Evolutionary conservation across 1,140 invertebrate genomes (phyloP), one percentile per base, ranked within the genome.

Genomic region (Apis florea): DNA sequence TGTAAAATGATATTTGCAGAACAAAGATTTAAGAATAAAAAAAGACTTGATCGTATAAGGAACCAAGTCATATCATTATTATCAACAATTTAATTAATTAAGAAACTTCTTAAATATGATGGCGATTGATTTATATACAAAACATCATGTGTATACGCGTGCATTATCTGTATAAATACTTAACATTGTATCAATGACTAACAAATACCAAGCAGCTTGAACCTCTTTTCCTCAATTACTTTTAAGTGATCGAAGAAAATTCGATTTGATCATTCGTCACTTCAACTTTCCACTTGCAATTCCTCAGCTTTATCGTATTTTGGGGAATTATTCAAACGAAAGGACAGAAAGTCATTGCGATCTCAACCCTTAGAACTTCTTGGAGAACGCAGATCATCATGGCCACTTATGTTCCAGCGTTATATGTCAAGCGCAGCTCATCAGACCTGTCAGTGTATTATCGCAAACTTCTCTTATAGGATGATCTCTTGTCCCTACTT

Each of bases 401-500:
- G 31, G 19, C 19, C 70, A 17, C 67, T 15, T 71, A 80, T 26
- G 40, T 26, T 53, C 17, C 56, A 47, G 24, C 5, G 15, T 51
- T 24, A 2, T 24, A 15, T 24, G 19, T 90, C 84, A 92, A 69
- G 88, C 91, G 59, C 91, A 92, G 26, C 90, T 90, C 86, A 90
- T 89, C 24, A 92, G 73, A 26, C 90, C 89, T 24, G 90, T 90
- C 73, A 88, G 85, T 51, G 89, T 89, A 59, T 86, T 90, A 70
- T 92, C 91, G 68, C 88, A 91, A 26, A 89, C 84, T 70, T 92
- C 90, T 56, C 84, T 79, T 72, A 90, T 90, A n/a, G 87, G 81
- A 10, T 90, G 86, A 75, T 90, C 90, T 80, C 78, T 75, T 12
- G 63, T 67, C 21, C 31, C 59, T 47, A 83, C 79, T 19, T 84